Evolutionary conservation across 2,888 invertebrate genomes (phyloP).

Genomic region (Tethea ocularis): DNA sequence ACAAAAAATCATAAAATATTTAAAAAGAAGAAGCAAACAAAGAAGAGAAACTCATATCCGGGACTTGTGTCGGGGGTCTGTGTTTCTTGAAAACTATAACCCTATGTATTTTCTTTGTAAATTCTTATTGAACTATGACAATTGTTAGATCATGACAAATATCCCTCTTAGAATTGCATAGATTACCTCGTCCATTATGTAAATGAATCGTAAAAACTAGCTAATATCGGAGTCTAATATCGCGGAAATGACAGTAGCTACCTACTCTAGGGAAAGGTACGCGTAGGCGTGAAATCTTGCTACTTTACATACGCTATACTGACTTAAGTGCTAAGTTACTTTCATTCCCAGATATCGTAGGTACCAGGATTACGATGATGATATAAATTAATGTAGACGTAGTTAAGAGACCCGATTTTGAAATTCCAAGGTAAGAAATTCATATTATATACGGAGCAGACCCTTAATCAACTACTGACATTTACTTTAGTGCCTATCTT

Average conservation of each 20-base stretch:
- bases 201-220: background rate
- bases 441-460: too few relatives aligned
- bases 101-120: too few relatives aligned
- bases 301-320: conserved; percentile 1
- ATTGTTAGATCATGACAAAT: background rate
- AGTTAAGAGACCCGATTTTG: too few relatives aligned
- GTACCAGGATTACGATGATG: background rate
- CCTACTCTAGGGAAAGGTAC: background rate
- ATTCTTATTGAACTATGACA: background rate
- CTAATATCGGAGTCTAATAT: background rate
- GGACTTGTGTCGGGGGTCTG: too few relatives aligned
- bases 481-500: too few relatives aligned
- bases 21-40: too few relatives aligned
- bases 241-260: background rate
- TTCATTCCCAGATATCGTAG: background rate
- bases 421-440: too few relatives aligned
- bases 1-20: too few relatives aligned
- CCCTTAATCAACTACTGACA: too few relatives aligned
- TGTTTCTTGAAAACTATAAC: too few relatives aligned
- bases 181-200: background rate
- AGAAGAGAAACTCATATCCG: too few relatives aligned
- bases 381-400: too few relatives aligned
- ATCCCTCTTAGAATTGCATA: background rate
- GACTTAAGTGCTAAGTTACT: conserved; percentile 1
- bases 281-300: conserved; percentile 3